A percentile compares a stretch with the other conserved stretches of the same genome.
Conservation (phyloP, 2,113 vertebrate genomes). For the Pterocles burchelli region DNA sequence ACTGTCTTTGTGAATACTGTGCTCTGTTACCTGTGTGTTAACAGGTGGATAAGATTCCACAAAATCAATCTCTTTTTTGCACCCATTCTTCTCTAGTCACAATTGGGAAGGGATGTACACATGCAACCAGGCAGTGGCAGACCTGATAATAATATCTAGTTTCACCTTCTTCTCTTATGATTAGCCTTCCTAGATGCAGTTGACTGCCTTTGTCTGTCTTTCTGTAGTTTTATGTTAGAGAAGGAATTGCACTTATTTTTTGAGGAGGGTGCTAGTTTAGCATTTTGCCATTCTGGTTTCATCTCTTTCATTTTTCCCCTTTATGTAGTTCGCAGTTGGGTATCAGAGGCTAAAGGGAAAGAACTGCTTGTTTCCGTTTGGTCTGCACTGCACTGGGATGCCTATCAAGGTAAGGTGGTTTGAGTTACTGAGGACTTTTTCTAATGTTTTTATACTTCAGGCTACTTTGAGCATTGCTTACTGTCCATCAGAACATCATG, state of each 20-base stretch:
- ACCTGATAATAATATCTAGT: accelerated
- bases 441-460: neutral
- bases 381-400: constrained; percentile 98
- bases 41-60: no score
- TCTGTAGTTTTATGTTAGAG: neutral
- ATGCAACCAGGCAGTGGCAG: neutral
- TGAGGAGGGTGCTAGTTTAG: neutral
- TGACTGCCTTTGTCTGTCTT: accelerated
- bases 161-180: neutral
- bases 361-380: constrained; percentile 93
- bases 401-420: constrained; percentile 90
- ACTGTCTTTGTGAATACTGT: neutral
- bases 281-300: neutral
- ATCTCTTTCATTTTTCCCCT: neutral
- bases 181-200: neutral
- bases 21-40: neutral
- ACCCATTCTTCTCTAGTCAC: accelerated
- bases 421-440: neutral
- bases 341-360: constrained; percentile 94
- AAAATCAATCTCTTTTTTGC: neutral
- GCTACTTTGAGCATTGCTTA: neutral
- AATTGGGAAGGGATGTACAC: neutral
- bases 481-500: neutral
- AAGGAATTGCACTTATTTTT: accelerated
- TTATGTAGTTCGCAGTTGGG: constrained; percentile 85